Evolutionary conservation across 2,888 invertebrate genomes (phyloP).

Genomic region (Archips xylosteana): DNA sequence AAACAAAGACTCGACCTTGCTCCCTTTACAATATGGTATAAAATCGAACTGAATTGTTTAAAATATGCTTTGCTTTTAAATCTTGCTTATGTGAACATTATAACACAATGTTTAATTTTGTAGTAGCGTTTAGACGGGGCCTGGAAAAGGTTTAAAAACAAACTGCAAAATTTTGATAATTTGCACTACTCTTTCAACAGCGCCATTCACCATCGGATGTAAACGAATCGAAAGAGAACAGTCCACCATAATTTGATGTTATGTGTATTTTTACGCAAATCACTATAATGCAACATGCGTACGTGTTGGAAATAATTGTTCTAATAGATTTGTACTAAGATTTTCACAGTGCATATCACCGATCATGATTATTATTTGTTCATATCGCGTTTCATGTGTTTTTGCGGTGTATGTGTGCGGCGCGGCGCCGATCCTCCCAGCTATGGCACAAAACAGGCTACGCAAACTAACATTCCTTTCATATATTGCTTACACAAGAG

Average conservation of each 20-base stretch:
- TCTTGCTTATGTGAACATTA: no score
- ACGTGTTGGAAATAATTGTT: background rate
- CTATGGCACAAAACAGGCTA: constrained; percentile 53
- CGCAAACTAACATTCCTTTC: constrained; percentile 48
- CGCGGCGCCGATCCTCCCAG: constrained; percentile 38
- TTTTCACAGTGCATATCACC: background rate
- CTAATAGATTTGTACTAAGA: background rate
- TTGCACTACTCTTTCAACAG: background rate
- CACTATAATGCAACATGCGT: background rate
- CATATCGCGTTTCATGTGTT: no score
- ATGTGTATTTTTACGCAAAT: background rate
- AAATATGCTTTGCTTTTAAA: no score
- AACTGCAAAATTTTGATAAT: background rate
- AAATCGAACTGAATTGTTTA: no score
- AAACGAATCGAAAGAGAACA: background rate
- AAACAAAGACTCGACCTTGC: no score
- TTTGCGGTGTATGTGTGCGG: background rate
- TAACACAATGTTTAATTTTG: no score
- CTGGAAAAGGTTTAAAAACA: background rate
- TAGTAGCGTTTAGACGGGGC: no score
- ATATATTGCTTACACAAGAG: constrained; percentile 43
- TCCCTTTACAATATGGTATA: no score
- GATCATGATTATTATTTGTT: no score
- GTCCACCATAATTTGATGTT: background rate
- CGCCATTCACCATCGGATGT: background rate